phyloP scores from a whole-genome alignment of 2,888 invertebrate genomes.

The Eulithis prunata region DNA sequence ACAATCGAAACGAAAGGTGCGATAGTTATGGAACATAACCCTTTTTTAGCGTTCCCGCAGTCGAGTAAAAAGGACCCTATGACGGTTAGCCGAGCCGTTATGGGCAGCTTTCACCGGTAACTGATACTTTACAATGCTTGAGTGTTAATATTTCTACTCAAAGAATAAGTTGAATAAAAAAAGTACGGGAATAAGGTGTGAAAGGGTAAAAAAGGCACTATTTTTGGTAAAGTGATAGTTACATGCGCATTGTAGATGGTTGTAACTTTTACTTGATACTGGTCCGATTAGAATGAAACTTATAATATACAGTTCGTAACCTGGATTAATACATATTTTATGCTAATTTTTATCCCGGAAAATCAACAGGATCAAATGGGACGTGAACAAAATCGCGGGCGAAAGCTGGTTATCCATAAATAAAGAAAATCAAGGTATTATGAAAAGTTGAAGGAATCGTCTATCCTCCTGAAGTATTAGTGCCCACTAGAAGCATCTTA shows the following conservation, averaged over 20 bases:
- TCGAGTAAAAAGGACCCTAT: slow-evolving; percentile 32
- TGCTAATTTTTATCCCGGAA: too few species aligned
- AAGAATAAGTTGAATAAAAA: slow-evolving; percentile 30
- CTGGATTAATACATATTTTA: too few species aligned
- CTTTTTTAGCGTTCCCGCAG: neutral
- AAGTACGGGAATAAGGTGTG: neutral
- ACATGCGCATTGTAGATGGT: too few species aligned
- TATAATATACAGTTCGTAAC: too few species aligned
- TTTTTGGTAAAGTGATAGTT: too few species aligned
- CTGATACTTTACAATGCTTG: slow-evolving; percentile 40
- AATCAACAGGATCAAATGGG: too few species aligned
- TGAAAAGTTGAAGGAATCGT: too few species aligned
- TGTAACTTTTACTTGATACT: too few species aligned
- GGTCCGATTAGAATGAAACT: too few species aligned
- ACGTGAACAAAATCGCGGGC: too few species aligned
- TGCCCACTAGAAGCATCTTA: neutral
- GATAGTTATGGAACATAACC: slow-evolving; percentile 35
- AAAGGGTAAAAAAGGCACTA: neutral
- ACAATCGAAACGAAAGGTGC: slow-evolving; percentile 45
- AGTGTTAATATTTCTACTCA: slow-evolving; percentile 38
- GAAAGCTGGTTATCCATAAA: too few species aligned
- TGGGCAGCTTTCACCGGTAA: slow-evolving; percentile 37
- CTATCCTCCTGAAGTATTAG: neutral
- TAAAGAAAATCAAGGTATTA: too few species aligned
- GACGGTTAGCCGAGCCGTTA: slow-evolving; percentile 38